Conservation (phyloP, 2,113 vertebrate genomes). For the Bos javanicus region DNA sequence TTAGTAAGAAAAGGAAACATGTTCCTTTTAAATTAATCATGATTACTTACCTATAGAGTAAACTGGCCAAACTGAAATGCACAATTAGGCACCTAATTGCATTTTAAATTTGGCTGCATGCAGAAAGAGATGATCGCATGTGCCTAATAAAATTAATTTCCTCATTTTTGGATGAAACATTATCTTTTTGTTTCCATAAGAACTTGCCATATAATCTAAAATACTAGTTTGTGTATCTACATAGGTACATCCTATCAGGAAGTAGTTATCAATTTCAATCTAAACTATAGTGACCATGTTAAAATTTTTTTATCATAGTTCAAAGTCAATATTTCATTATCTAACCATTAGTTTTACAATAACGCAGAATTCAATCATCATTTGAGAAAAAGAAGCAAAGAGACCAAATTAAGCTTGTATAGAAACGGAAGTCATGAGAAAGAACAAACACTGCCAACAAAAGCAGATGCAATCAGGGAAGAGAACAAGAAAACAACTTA, state of each 20-base stretch:
- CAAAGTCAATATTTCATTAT: constrained; percentile 43
- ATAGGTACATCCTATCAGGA: not conserved
- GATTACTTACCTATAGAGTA: constrained; percentile 31
- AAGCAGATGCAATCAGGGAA: not conserved
- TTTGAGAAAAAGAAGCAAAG: constrained; percentile 29
- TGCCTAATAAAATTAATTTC: not conserved
- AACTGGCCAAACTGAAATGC: not conserved
- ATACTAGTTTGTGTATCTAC: not conserved
- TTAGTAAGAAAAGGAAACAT: not conserved
- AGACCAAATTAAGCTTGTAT: not conserved
- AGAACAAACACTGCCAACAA: not conserved
- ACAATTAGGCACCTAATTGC: constrained; percentile 24
- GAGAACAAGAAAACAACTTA: constrained; percentile 16
- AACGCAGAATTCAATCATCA: not conserved
- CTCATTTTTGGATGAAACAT: not conserved
- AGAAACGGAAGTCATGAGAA: not conserved
- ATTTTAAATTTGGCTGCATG: constrained; percentile 23
- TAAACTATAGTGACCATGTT: not conserved
- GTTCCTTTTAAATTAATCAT: not conserved
- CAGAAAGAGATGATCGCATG: not conserved
- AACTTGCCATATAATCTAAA: constrained; percentile 44
- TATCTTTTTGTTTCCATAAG: constrained; percentile 40
- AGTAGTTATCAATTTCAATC: constrained; percentile 6
- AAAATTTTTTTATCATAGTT: not conserved
- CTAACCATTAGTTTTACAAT: not conserved